Percentiles rank a stretch among this genome's conserved stretches.
These are phyloP conservation scores for Neoniphon sammara DNA, from an alignment of 2,797 vertebrate species.

Conservation along the genomic window DNA sequence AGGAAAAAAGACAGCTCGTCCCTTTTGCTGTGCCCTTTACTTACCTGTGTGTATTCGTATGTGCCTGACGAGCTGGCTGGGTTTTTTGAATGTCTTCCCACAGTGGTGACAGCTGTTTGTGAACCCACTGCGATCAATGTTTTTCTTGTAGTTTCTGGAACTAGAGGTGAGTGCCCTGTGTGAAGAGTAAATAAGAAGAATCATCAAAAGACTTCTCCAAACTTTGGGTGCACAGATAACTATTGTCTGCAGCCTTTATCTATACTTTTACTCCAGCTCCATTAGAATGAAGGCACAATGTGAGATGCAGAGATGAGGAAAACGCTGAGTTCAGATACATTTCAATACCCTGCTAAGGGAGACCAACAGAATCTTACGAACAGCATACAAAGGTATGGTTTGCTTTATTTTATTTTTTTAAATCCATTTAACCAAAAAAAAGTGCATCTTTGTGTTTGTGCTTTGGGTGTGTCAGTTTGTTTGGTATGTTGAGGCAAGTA, in stretches of 20 bases:
- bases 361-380: too few relatives aligned
- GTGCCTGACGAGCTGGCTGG: slow-evolving; percentile 95
- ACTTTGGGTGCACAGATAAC: neutral
- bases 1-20: neutral
- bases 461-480: too few relatives aligned
- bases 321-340: slow-evolving; percentile 1
- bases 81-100: slow-evolving; percentile 97
- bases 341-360: neutral
- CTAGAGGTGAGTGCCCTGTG: slow-evolving; percentile 85
- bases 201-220: neutral
- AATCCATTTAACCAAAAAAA: neutral
- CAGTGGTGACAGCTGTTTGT: slow-evolving; percentile 97
- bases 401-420: too few relatives aligned
- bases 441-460: too few relatives aligned
- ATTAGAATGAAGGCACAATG: neutral
- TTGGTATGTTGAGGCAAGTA: too few relatives aligned
- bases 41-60: slow-evolving; percentile 98
- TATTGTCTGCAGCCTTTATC: neutral
- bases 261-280: neutral
- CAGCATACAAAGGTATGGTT: too few relatives aligned
- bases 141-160: slow-evolving; percentile 95
- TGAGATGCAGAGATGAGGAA: neutral
- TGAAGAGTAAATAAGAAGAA: slow-evolving; percentile 9
- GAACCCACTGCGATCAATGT: slow-evolving; percentile 95
- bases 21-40: slow-evolving; percentile 11